phyloP scores from a whole-genome alignment of 2,797 vertebrate genomes.

The Protosalanx chinensis region DNA sequence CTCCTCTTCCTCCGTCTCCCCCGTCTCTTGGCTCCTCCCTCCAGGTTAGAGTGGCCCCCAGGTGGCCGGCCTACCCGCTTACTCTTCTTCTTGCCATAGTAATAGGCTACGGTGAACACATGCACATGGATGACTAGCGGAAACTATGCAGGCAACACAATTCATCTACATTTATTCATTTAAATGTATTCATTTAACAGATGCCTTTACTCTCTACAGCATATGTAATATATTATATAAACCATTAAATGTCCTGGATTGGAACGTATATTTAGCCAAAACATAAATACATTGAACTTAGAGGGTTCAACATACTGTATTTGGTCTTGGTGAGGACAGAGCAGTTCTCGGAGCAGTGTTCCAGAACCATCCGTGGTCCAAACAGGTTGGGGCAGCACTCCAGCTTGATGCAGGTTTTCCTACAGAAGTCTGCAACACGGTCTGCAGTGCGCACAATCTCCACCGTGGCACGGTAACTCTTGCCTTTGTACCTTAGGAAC shows the following conservation, averaged over 20 bases:
- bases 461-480: conserved; percentile 96
- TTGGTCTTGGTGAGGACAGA: conserved; percentile 99
- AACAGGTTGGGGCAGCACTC: conserved; percentile 98
- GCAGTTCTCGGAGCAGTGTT: conserved; percentile 96
- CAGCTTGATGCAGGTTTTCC: conserved; percentile 93
- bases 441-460: conserved; percentile 95
- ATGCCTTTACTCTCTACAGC: too few species aligned
- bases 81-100: conserved; percentile 94
- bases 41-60: conserved; percentile 89
- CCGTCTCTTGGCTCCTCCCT: conserved; percentile 88
- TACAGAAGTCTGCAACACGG: conserved; percentile 93
- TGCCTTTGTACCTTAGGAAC: conserved; percentile 89
- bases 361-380: conserved; percentile 93
- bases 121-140: background rate
- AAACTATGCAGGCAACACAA: conserved; percentile 4
- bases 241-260: background rate
- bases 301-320: conserved; percentile 84
- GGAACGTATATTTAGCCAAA: background rate
- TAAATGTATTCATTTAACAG: too few species aligned
- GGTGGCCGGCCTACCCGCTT: conserved; percentile 90
- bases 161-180: background rate
- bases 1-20: conserved; percentile 91
- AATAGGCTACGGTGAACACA: conserved; percentile 80
- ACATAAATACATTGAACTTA: background rate
- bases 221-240: background rate